Evolutionary conservation across 1,140 invertebrate genomes (phyloP), one percentile per base, ranked within the genome.

Genomic region (Branchinecta lynchi): DNA sequence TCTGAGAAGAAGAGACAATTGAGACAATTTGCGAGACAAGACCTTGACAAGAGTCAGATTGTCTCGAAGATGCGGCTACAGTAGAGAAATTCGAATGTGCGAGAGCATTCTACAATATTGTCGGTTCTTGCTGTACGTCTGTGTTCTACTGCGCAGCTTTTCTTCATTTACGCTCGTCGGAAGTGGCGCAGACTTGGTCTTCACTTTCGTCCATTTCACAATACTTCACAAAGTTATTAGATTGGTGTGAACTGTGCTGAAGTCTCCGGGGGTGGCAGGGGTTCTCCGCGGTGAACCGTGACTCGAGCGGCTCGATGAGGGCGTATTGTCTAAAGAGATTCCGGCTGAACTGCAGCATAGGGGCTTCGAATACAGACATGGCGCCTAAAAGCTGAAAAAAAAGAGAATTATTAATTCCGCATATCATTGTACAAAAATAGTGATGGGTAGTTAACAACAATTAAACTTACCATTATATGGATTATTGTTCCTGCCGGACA

Each of bases 301-400:
- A 15, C 17, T 60, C 51, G 3, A 12, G 17, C 12, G 51, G 51
- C 17, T 60, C 51, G 12, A 60, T 60, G 12, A 60, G 51, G 12
- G 51, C 51, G 51, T 60, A 60, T 60, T 60, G 51, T 60, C 12
- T 12, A 60, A 60, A 60, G 17, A 60, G 51, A 60, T 60, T 60
- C 51, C 51, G 12, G 51, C 51, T 60, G 17, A 60, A 60, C 51
- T 60, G 51, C 17, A 12, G 12, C 51, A 60, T 60, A 15, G 17
- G 12, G 6, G 51, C 12, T 60, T 60, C 51, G 17, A 60, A 20
- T 15, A 60, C 51, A 60, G 51, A 60, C 17, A 20, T 15, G 17
- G 51, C 51, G 17, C 51, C 51, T 15, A 60, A 60, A 60, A 60
- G 17, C 51, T 60, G 6, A 60, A 60, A 60, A 60, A 15, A 60